These are phyloP conservation scores for Ennomos fuscantarius DNA, from an alignment of 2,888 invertebrate species.

Conservation along the genomic window DNA sequence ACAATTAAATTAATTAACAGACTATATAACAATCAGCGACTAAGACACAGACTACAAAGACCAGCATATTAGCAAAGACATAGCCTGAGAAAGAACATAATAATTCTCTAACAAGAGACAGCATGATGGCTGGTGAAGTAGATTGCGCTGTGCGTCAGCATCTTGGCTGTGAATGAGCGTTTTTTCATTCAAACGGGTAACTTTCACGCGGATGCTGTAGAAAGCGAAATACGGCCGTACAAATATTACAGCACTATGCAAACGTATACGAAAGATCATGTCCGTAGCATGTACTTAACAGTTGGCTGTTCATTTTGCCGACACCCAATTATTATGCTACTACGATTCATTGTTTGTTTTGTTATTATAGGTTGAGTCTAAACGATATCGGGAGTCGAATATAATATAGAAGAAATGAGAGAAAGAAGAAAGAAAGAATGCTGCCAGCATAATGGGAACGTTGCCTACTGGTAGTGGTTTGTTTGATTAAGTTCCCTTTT, in stretches of 20 bases:
- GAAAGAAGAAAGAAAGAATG: too few relatives aligned
- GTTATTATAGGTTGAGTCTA: not conserved
- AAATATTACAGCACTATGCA: conserved; percentile 35
- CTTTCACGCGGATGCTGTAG: conserved; percentile 46
- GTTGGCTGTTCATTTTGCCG: conserved; percentile 3
- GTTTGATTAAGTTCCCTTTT: too few relatives aligned
- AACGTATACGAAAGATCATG: conserved; percentile 12
- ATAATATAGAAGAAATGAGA: too few relatives aligned
- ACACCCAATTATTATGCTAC: conserved; percentile 4
- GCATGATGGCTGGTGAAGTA: not conserved
- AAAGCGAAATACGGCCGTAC: conserved; percentile 36
- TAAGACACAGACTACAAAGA: too few relatives aligned
- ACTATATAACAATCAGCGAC: too few relatives aligned
- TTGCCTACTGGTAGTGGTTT: too few relatives aligned
- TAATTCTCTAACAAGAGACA: too few relatives aligned
- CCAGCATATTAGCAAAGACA: too few relatives aligned
- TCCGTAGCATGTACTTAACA: not conserved
- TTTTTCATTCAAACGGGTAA: conserved; percentile 24
- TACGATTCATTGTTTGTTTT: not conserved
- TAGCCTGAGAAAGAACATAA: too few relatives aligned
- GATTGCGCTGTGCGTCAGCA: conserved; percentile 1
- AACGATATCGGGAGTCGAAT: too few relatives aligned
- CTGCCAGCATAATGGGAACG: too few relatives aligned
- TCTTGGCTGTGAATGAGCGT: conserved; percentile 31
- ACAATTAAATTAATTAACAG: too few relatives aligned